Base-by-base conservation (phyloP, 2,113 vertebrate genomes). In the Myodes glareolus region DNA sequence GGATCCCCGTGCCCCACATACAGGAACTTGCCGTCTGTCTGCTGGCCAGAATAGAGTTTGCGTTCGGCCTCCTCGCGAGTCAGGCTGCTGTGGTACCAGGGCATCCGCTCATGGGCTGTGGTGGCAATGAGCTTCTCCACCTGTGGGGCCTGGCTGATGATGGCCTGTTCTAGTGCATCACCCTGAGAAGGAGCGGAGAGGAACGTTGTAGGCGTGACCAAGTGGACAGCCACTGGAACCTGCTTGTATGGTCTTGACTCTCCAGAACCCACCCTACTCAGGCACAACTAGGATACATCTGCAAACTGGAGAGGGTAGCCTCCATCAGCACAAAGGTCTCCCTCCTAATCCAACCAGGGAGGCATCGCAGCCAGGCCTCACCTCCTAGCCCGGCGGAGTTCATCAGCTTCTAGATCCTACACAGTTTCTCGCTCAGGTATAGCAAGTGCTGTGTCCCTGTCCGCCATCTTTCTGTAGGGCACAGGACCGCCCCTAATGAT, bases 11-110 rank as follows among this genome's bases (percentile, higher is more conserved):
- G 33, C 2, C 92, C 84, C 88, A 98, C 99, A 98, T 98, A 99
- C 99, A 99, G 98, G 98, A 99, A 99, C 98, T 99, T 99, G 91
- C 99, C 99, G 21, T 99, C 99, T 0, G 99, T 99, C 72, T 99
- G 99, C 0, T 98, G 98, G 73, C 99, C 99, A 0, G 98, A 98
- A 97, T 99, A 99, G 25, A 99, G 99, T 10, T 99, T 98, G 85
- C 99, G 97, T 58, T 99, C 99, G 0, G 99, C 98, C 88, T 99
- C 99, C 4, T 98, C 98, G 0, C 99, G 98, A 5, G 95, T 14
- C 73, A 99, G 98, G 96, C 97, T 98, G 70, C 98, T 98, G 1
- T 99, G 99, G 98, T 99, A 99, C 99, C 99, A 99, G 3, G 98
- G 36, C 99, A 99, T 99, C 98, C 99, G 99, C 97, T 99, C 99